Conservation (phyloP, 2,888 invertebrate genomes). For the Diaphora mendica region DNA sequence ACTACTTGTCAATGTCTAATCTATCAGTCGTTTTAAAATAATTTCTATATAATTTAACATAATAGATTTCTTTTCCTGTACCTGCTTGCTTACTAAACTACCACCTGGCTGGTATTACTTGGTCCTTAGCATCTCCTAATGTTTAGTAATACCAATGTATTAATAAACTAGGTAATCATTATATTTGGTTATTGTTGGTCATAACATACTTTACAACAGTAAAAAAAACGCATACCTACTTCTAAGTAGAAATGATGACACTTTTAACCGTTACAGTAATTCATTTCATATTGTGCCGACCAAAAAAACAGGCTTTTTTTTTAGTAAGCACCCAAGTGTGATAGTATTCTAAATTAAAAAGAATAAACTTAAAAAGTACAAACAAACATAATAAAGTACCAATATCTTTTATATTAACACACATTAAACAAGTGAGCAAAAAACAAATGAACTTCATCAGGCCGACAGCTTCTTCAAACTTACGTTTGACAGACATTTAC, state of each 20-base stretch:
- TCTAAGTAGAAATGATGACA: neutral
- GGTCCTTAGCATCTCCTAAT: neutral
- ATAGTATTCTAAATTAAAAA: constrained; percentile 20
- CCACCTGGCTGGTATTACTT: neutral
- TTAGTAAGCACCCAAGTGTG: constrained; percentile 32
- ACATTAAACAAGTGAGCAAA: constrained; percentile 28
- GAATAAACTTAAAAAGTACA: constrained; percentile 25
- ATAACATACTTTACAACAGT: neutral
- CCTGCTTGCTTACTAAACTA: constrained; percentile 26
- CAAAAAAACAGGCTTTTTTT: neutral
- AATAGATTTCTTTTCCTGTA: constrained; percentile 29
- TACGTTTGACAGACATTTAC: neutral
- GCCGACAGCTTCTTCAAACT: neutral
- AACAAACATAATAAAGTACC: constrained; percentile 30
- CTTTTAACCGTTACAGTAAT: neutral
- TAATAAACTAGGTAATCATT: neutral
- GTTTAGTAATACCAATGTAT: neutral
- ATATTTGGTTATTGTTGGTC: neutral
- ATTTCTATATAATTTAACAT: constrained; percentile 34
- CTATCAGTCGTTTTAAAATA: constrained; percentile 56
- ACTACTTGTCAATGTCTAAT: constrained; percentile 42
- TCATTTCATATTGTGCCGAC: neutral
- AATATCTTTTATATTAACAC: constrained; percentile 29
- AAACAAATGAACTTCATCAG: constrained; percentile 1
- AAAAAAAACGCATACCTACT: neutral